Base-by-base conservation (phyloP, 2,113 vertebrate species). In the Sakesphorus luctuosus region DNA sequence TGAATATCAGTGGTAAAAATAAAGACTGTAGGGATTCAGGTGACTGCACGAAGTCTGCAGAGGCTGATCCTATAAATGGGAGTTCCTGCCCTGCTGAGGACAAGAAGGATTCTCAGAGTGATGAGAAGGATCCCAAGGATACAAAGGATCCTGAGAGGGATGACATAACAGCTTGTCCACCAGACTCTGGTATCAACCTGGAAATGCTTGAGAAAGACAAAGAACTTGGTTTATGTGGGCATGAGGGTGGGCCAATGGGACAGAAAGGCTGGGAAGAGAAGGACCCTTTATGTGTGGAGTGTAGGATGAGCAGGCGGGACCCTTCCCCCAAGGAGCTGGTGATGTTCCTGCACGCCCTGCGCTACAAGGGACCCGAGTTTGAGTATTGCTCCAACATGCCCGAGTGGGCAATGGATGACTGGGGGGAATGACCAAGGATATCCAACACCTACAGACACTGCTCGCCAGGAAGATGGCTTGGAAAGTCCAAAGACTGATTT, bases 261-360 rank as follows among this genome's bases (percentile, higher is more conserved):
- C 62, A 40, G 36, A 20, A 46, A 18, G 14, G 31, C 5, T 71
- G 55, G 29, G 96, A 71, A 50, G 97, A 98, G 67, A 97, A 93
- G 96, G 99, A 99, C 89, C 97, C 97, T 44, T 96, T 99, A 40
- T 99, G 99, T 67, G 87, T 97, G 18, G 99, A 99, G 72, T 99
- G 99, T 94, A 98, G 96, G 84, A 93, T 98, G 2, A 93, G 97
- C 3, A 95, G 99, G 62, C 96, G 97, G 44, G 99, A 99, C 94
- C 99, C 99, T 0, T 98, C 98, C 18, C 98, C 99, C 71, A 97
- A 97, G 92, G 99, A 99, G 12, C 98, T 99, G 79, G 96, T 99
- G 86, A 99, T 99, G 99, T 99, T 98, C 89, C 98, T 99, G 9
- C 99, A 99, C 3, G 99, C 99, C 10, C 94, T 99, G 67, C 91